Conservation (phyloP, 2,113 vertebrate genomes). For the Suricata suricatta region DNA sequence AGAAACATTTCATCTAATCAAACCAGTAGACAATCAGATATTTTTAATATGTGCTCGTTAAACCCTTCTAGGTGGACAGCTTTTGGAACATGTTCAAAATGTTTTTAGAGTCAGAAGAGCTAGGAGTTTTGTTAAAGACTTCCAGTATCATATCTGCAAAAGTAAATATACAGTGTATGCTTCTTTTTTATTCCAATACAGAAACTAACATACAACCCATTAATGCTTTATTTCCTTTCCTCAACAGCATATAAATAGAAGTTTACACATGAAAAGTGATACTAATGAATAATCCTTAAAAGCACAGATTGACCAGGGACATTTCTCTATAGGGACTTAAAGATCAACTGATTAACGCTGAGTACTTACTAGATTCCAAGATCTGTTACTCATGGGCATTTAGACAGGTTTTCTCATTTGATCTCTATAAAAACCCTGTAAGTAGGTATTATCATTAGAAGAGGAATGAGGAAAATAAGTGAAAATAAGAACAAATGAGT, state of each 20-base stretch:
- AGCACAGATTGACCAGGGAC: background rate
- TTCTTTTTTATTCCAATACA: background rate
- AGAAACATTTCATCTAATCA: background rate
- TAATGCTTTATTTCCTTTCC: background rate
- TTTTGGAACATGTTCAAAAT: background rate
- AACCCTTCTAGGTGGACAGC: background rate
- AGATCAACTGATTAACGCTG: background rate
- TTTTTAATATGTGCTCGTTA: background rate
- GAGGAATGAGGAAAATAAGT: background rate
- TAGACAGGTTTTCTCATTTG: background rate
- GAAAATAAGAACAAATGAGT: background rate
- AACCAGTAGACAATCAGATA: background rate
- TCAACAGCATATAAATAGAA: background rate
- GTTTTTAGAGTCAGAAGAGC: background rate
- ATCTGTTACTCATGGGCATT: background rate
- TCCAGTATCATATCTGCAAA: background rate
- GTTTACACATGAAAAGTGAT: background rate
- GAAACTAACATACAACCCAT: background rate
- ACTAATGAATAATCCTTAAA: background rate
- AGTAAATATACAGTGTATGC: background rate
- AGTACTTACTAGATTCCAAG: background rate
- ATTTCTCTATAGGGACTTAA: background rate
- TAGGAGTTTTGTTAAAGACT: background rate
- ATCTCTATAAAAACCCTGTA: background rate
- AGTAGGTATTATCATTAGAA: background rate